Evolutionary conservation across 2,888 invertebrate genomes (phyloP).

Genomic region (Dysmachus trigonus): DNA sequence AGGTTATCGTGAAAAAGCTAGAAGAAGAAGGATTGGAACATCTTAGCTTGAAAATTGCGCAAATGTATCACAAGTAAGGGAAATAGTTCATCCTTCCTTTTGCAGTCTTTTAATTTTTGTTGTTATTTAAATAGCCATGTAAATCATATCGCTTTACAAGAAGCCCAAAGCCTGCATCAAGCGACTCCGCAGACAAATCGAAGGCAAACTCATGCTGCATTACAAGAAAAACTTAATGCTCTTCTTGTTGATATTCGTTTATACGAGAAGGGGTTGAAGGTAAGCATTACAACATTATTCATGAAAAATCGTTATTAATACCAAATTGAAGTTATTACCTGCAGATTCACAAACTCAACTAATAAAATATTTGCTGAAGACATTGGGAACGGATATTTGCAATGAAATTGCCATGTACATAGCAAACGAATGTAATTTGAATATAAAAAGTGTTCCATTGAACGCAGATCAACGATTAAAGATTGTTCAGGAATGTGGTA

Average conservation of each 20-base stretch:
- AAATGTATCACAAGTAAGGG: slow-evolving; percentile 72
- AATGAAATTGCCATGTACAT: slow-evolving; percentile 82
- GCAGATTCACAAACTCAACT: slow-evolving; percentile 73
- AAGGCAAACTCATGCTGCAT: slow-evolving; percentile 80
- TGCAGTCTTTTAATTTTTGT: neutral
- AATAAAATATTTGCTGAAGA: slow-evolving; percentile 84
- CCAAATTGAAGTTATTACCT: slow-evolving; percentile 65
- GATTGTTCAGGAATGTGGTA: slow-evolving; percentile 71
- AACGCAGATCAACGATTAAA: slow-evolving; percentile 75
- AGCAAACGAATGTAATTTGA: slow-evolving; percentile 76
- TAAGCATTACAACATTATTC: slow-evolving; percentile 46
- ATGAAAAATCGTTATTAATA: neutral
- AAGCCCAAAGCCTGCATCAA: slow-evolving; percentile 79
- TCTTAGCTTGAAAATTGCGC: slow-evolving; percentile 74
- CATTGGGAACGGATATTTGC: slow-evolving; percentile 82
- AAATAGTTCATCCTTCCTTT: neutral
- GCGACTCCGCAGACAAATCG: slow-evolving; percentile 77
- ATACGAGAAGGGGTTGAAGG: slow-evolving; percentile 81
- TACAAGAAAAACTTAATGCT: slow-evolving; percentile 84
- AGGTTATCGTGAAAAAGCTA: slow-evolving; percentile 69
- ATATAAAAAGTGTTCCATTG: slow-evolving; percentile 67
- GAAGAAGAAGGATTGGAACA: slow-evolving; percentile 80
- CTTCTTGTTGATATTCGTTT: slow-evolving; percentile 78
- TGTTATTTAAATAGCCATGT: slow-evolving; percentile 65
- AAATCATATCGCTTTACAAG: slow-evolving; percentile 73